Evolutionary conservation across 2,113 vertebrate genomes (phyloP), one percentile per base, ranked within the genome.

Genomic region (Phyllopteryx taeniolatus): DNA sequence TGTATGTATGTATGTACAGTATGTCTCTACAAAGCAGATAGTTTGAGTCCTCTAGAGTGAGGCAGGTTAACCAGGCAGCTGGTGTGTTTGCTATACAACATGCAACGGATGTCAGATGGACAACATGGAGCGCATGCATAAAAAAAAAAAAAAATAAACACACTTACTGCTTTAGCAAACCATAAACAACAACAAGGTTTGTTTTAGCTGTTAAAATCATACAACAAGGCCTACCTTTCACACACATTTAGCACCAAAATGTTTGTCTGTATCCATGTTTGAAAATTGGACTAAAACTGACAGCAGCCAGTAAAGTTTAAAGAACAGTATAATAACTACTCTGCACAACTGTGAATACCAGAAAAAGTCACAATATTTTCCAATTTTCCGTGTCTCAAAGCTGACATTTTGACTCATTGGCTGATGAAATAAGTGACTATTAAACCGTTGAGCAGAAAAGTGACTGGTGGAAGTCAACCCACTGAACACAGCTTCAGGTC

Each of bases 381-480:
- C 80, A 84, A 74, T 68, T 86, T 87, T 88, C 86, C 85, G 17
- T 67, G 77, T 80, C 60, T 67, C 5, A 19, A 75, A 80, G 64
- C 19, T 56, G 74, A 74, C 57, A 71, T 82, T 87, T 88, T 75
- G 77, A 64, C 76, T 71, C 65, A 5, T 71, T 78, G 83, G 72
- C 83, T 85, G 83, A 87, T 86, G 84, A 80, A 84, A 74, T 54
- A 59, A 81, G 66, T 85, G 87, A 88, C 82, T 86, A 86, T 87
- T 83, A 88, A 83, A 84, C 72, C 75, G 83, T 65, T 83, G 85
- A 88, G 80, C 76, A 17, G 3, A 78, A 76, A 20, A 65, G 51
- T 8, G 82, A 85, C 74, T 79, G 78, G 76, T 73, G 35, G 72
- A 71, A 67, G 74, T 62, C 60, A 51, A 71, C 11, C 9, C 57